These are phyloP conservation scores for Nerophis lumbriciformis DNA, from an alignment of 2,113 vertebrate genomes.

Conservation along the genomic window DNA sequence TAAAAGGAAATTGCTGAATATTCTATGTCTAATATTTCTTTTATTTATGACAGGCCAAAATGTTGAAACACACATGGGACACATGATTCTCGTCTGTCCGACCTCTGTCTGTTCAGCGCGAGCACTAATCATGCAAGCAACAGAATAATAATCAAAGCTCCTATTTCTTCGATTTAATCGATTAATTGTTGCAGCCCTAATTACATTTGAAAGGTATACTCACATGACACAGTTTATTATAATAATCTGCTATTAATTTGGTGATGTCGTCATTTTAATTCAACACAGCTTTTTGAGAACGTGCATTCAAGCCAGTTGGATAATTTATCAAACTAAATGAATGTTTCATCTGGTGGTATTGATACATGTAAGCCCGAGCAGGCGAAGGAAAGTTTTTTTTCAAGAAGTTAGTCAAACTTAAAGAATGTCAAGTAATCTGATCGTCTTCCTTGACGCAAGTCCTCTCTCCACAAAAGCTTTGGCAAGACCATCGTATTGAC, in stretches of 20 bases:
- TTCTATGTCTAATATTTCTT: too few species aligned
- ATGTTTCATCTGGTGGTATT: not conserved
- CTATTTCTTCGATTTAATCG: too few species aligned
- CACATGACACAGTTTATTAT: too few species aligned
- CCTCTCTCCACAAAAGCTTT: constrained; percentile 35
- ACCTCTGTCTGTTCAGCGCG: too few species aligned
- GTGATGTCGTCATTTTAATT: not conserved
- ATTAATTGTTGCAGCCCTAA: too few species aligned
- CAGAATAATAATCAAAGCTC: too few species aligned
- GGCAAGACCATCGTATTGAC: constrained; percentile 17
- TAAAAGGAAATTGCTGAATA: too few species aligned
- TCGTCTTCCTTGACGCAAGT: constrained; percentile 25
- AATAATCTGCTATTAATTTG: not conserved
- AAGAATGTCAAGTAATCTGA: constrained; percentile 27
- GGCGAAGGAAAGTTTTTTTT: constrained; percentile 10
- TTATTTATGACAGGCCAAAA: too few species aligned
- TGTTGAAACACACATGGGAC: too few species aligned
- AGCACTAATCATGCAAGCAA: too few species aligned
- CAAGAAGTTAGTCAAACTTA: not conserved
- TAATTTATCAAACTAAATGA: constrained; percentile 4
- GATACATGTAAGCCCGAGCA: not conserved
- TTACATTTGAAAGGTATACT: too few species aligned
- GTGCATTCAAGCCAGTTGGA: not conserved
- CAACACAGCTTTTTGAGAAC: not conserved
- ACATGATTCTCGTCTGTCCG: too few species aligned